Percentiles rank a stretch among this genome's conserved stretches.
These are phyloP conservation scores for Periplaneta americana DNA, from an alignment of 1,140 invertebrate genomes.

Conservation along the genomic window DNA sequence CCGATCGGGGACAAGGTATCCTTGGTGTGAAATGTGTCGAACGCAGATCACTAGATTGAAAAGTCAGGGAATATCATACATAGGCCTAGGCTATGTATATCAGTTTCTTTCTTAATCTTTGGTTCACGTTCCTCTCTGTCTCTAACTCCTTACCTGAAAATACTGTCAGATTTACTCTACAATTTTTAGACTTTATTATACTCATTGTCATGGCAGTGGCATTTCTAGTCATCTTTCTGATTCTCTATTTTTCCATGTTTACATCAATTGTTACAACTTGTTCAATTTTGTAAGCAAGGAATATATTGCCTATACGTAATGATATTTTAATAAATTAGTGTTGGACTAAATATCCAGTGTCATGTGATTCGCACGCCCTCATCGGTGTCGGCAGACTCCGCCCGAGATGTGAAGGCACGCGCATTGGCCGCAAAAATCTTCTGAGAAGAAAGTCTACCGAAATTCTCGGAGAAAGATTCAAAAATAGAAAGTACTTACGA, in stretches of 20 bases:
- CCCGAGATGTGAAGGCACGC: too few relatives aligned
- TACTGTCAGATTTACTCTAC: constrained; percentile 10
- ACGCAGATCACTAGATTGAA: constrained; percentile 11
- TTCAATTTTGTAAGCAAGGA: constrained; percentile 23
- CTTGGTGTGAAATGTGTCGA: constrained; percentile 19
- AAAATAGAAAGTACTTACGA: too few relatives aligned
- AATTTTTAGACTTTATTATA: constrained; percentile 17
- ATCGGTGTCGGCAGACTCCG: background rate
- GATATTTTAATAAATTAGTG: constrained; percentile 23
- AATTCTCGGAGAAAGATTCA: too few relatives aligned
- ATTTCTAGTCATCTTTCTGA: constrained; percentile 20
- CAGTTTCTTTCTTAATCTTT: constrained; percentile 2
- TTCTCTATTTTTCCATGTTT: constrained; percentile 22
- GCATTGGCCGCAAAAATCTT: too few relatives aligned
- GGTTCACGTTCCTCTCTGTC: constrained; percentile 15
- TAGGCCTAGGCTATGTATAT: constrained; percentile 16
- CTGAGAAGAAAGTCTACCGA: too few relatives aligned
- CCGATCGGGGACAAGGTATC: constrained; percentile 13
- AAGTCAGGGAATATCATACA: constrained; percentile 17
- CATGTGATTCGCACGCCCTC: background rate
- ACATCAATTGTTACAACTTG: constrained; percentile 21
- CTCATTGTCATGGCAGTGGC: constrained; percentile 19
- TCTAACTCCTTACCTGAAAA: constrained; percentile 18
- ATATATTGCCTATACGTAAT: constrained; percentile 22
- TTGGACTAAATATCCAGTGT: constrained; percentile 13